These are phyloP conservation scores for Coregonus ussuriensis DNA, from an alignment of 2,797 vertebrate species.

Conservation along the genomic window DNA sequence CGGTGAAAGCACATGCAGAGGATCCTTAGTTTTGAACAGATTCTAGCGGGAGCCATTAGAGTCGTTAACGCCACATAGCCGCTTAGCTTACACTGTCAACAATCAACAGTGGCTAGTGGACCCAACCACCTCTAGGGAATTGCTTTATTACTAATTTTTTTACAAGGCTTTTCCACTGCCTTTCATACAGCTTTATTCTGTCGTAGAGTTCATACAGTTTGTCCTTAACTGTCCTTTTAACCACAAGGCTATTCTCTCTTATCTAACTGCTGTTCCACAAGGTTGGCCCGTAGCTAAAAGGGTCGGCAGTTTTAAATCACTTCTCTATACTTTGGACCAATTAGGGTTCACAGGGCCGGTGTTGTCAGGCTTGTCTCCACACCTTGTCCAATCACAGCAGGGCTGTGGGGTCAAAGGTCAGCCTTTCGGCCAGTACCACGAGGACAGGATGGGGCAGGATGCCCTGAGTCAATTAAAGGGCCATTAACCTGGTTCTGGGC, in stretches of 20 bases:
- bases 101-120: neutral
- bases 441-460: slow-evolving; percentile 24
- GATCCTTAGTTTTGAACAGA: neutral
- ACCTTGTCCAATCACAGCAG: slow-evolving; percentile 4
- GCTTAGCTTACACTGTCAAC: neutral
- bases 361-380: too few relatives aligned
- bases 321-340: neutral
- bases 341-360: too few relatives aligned
- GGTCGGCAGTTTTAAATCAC: neutral
- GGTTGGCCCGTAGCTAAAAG: neutral
- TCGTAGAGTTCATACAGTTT: neutral
- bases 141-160: neutral
- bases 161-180: neutral
- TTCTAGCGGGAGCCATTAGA: neutral
- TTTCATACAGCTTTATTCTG: neutral
- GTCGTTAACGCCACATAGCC: neutral
- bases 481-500: slow-evolving; percentile 33
- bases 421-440: neutral
- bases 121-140: neutral
- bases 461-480: slow-evolving; percentile 30
- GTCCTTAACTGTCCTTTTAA: too few relatives aligned
- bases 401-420: slow-evolving; percentile 40
- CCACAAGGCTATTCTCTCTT: neutral
- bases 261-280: neutral
- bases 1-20: neutral